These are phyloP conservation scores for Mirza zaza DNA, from an alignment of 2,113 vertebrate species.

Conservation along the genomic window DNA sequence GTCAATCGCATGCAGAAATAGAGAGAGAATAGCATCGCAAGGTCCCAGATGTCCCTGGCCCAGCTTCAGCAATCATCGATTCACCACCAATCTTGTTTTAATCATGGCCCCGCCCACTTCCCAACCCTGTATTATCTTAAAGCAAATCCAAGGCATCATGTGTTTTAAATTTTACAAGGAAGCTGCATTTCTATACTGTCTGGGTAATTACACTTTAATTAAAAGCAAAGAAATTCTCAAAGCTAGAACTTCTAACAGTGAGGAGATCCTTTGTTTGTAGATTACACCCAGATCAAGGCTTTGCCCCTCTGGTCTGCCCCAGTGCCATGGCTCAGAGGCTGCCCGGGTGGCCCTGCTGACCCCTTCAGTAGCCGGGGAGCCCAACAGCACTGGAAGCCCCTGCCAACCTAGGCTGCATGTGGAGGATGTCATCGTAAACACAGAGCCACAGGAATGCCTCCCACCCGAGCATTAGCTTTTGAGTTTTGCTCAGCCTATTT, in stretches of 20 bases:
- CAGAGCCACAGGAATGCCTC: neutral
- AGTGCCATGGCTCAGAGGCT: neutral
- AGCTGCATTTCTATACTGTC: neutral
- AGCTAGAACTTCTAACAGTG: neutral
- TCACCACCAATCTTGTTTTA: neutral
- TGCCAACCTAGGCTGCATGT: neutral
- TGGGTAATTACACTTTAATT: neutral
- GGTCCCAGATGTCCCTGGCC: neutral
- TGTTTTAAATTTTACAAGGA: neutral
- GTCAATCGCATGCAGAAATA: neutral
- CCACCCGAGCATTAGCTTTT: neutral
- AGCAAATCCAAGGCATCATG: neutral
- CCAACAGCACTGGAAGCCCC: neutral
- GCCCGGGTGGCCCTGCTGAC: neutral
- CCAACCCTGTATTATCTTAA: neutral
- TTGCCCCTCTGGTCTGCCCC: neutral
- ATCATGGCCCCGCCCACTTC: neutral
- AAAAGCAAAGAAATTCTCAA: slow-evolving; percentile 10
- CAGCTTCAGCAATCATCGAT: neutral
- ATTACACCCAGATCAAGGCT: neutral
- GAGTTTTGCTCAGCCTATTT: neutral
- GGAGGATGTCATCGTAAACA: neutral
- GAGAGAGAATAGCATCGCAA: neutral
- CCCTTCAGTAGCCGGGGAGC: neutral
- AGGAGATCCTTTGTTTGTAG: neutral